These are phyloP conservation scores for Tetrao urogallus DNA, from an alignment of 2,113 vertebrate genomes.

Conservation along the genomic window DNA sequence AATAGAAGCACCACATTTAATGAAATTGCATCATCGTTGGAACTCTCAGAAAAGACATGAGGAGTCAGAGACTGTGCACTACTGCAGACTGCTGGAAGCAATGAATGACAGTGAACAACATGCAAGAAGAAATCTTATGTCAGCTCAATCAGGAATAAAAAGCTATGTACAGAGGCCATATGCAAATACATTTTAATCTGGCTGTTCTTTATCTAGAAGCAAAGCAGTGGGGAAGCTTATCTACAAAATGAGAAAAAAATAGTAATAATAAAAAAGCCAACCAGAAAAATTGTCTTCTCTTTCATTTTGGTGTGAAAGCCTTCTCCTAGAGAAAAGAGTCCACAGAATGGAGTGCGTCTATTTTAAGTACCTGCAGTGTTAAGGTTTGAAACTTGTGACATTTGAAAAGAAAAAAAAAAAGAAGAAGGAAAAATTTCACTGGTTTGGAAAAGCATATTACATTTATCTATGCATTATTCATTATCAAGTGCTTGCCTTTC, in stretches of 20 bases:
- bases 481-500: not conserved
- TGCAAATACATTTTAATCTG: conserved; percentile 16
- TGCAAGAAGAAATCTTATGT: not conserved
- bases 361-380: not conserved
- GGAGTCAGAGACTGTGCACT: not conserved
- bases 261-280: not conserved
- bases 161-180: not conserved
- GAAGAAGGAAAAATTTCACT: not conserved
- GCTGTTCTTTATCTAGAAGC: not conserved
- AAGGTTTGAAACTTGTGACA: not conserved
- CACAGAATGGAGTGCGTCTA: not conserved
- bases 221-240: not conserved
- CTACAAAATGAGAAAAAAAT: not conserved
- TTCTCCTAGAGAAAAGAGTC: not conserved
- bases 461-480: not conserved
- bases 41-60: not conserved
- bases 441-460: not conserved
- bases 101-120: not conserved
- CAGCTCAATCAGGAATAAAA: not conserved
- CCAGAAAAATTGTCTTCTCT: not conserved
- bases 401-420: not conserved
- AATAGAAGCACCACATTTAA: not conserved
- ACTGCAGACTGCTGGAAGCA: not conserved
- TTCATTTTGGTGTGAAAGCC: not conserved
- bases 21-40: not conserved